phyloP scores from a whole-genome alignment of 1,140 invertebrate species.

The Drosophila nebulosa region DNA sequence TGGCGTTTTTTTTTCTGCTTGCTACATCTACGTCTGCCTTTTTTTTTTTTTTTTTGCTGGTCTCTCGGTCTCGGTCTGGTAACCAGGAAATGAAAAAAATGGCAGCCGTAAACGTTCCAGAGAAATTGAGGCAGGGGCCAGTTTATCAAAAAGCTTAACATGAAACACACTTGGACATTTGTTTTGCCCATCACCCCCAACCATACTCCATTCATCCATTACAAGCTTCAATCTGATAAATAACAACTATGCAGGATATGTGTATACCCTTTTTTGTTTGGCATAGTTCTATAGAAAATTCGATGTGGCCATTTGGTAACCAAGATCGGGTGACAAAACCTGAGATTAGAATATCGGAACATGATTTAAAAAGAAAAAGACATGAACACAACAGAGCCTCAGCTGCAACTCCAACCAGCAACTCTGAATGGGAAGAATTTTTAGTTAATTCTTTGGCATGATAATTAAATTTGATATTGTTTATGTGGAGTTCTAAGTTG shows the following conservation, averaged over 20 bases:
- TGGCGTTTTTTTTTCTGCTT: neutral
- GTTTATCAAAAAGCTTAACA: conserved; percentile 74
- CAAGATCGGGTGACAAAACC: too few species aligned
- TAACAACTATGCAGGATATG: neutral
- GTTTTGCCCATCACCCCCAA: conserved; percentile 18
- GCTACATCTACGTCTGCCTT: neutral
- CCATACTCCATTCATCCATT: neutral
- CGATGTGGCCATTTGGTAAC: too few species aligned
- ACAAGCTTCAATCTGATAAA: conserved; percentile 1
- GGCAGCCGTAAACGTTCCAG: conserved; percentile 42
- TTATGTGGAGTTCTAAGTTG: too few species aligned
- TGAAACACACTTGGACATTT: conserved; percentile 56
- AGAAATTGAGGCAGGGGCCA: conserved; percentile 32
- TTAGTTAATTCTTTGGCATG: too few species aligned
- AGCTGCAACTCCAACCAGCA: too few species aligned
- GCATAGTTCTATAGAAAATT: too few species aligned
- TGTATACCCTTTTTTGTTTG: neutral
- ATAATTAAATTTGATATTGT: too few species aligned
- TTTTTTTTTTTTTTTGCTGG: neutral
- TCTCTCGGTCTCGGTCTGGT: conserved; percentile 33
- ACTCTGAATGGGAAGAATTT: too few species aligned
- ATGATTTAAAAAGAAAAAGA: too few species aligned
- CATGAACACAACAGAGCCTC: too few species aligned
- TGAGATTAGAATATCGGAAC: too few species aligned
- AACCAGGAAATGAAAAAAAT: conserved; percentile 24